Evolutionary conservation across 2,888 invertebrate genomes (phyloP), one percentile per base, ranked within the genome.

Genomic region (Labia minor): DNA sequence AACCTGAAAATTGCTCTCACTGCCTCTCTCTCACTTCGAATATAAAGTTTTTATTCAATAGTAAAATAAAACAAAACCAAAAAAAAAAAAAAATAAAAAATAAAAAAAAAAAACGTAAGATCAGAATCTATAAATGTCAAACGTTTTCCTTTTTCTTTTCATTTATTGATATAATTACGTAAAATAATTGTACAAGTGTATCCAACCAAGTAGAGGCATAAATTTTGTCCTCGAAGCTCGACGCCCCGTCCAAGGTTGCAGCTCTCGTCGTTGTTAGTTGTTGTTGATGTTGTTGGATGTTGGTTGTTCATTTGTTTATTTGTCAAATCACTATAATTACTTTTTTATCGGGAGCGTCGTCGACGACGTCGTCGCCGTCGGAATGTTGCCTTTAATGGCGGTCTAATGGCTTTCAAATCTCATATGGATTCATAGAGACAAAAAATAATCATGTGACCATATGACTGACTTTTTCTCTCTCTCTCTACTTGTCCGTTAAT

Each of bases 271-370:
- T n/a, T 49, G 49, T 16, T 49, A 14, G 6, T 33, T 33, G 6
- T 33, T 11, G 6, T 11, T n/a, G n/a, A n/a, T n/a, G n/a, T n/a
- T n/a, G n/a, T n/a, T n/a, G n/a, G n/a, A n/a, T 33, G 33, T 11
- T 49, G 49, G 14, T 14, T 49, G 49, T 49, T 49, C 49, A 49
- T 49, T 49, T 49, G 49, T 49, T 49, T 49, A 49, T 49, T 49
- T 49, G 49, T 49, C 49, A 49, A 49, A 49, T 49, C 49, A 49
- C 49, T 49, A 49, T 49, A 49, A 49, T 49, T 49, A 49, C 49
- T 49, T 49, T 49, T 49, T 49, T 49, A 49, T 49, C 49, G 49
- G 49, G 49, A 16, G 16, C n/a, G n/a, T 11, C 16, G n/a, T 11
- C 16, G n/a, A 10, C n/a, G 3, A 8, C n/a, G n/a, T 49, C 49